Evolutionary conservation across 2,797 vertebrate genomes (phyloP).

Genomic region (Pampus argenteus): DNA sequence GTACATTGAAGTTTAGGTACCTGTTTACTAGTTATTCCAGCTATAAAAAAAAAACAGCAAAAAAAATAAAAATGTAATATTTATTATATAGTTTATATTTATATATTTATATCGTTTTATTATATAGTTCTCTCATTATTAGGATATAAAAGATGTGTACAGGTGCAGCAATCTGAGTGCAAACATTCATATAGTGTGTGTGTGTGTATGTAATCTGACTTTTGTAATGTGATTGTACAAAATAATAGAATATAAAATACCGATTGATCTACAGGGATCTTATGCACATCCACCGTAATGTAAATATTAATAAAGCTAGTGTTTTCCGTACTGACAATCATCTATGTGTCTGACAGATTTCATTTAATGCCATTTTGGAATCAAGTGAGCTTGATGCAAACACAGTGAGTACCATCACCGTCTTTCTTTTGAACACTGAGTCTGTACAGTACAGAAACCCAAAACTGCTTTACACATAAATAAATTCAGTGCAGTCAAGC

Average conservation of each 20-base stretch:
- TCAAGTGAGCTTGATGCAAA: conserved; percentile 66
- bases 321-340: background rate
- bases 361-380: conserved; percentile 51
- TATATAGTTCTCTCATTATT: too few relatives aligned
- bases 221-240: background rate
- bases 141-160: too few relatives aligned
- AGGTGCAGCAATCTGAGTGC: too few relatives aligned
- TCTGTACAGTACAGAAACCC: background rate
- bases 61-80: too few relatives aligned
- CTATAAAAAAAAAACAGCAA: too few relatives aligned
- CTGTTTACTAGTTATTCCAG: too few relatives aligned
- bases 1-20: too few relatives aligned
- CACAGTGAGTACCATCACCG: conserved; percentile 67
- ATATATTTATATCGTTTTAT: too few relatives aligned
- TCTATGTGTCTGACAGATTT: conserved; percentile 69
- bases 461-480: conserved; percentile 17
- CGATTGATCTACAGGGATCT: background rate
- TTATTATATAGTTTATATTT: too few relatives aligned
- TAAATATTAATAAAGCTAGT: background rate
- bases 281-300: background rate
- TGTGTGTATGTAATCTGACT: background rate
- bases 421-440: background rate
- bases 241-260: too few relatives aligned
- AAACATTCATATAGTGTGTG: background rate
- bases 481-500: conserved; percentile 17